Evolutionary conservation across 92 coral and sea anemone genomes (phyloP), one percentile per base, ranked within the genome.

Genomic region (Zoanthus solanderi): DNA sequence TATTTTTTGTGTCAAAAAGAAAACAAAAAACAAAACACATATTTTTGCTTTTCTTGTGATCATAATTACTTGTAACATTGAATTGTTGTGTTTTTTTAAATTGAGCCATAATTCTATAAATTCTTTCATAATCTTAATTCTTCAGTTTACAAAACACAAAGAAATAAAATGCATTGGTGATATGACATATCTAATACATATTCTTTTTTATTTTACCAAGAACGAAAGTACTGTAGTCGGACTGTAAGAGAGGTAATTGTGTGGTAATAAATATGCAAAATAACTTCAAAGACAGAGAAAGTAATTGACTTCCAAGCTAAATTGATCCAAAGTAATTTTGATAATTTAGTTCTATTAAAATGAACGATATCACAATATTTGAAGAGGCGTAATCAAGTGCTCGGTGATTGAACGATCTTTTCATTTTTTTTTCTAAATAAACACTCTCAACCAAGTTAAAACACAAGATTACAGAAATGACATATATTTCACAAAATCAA

Each of bases 191-290:
- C 42, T 73, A 32, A 78, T n/a, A 58, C 44, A 31, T 15, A 46
- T 6, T 42, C 15, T 6, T 8, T 29, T 18, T 60, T 15, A n/a
- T 42, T 60, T 69, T 60, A 17, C 9, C 56, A 7, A 18, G 16
- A 3, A 37, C 5, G 15, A 69, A 78, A 42, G 56, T 42, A 34
- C 69, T 30, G 29, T 8, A 56, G 50, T 34, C 48, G 42, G 28
- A 12, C 57, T 37, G 30, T 17, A 79, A 37, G n/a, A 0, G 28
- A 58, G 14, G 29, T 42, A n/a, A 37, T 57, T 15, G 14, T 78
- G 61, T 71, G 30, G 57, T 47, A 76, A 48, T 60, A 57, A 57
- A 79, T 78, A 79, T 79, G 56, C 57, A 79, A 79, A 79, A 63
- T 42, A 79, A 32, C 45, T 30, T 17, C 18, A 45, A 54, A 11